These are phyloP conservation scores for Rhodeus uyekii DNA, from an alignment of 2,797 vertebrate genomes.

Conservation along the genomic window DNA sequence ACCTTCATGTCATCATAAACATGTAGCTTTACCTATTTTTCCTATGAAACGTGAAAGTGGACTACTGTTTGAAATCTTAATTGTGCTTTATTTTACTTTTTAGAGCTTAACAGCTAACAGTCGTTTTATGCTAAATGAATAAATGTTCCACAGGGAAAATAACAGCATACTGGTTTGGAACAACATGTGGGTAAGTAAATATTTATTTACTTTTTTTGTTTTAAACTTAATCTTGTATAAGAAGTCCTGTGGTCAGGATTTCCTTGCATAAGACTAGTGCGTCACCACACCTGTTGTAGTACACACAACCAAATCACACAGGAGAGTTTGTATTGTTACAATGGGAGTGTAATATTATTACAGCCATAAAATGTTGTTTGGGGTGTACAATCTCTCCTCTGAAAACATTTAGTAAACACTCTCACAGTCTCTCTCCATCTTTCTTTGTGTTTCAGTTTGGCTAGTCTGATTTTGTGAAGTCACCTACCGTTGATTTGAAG, in stretches of 20 bases:
- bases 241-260: neutral
- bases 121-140: neutral
- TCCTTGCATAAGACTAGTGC: neutral
- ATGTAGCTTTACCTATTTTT: neutral
- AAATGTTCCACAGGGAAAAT: neutral
- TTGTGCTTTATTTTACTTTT: neutral
- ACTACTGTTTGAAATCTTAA: neutral
- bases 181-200: neutral
- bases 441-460: conserved; percentile 6
- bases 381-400: neutral
- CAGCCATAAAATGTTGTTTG: conserved; percentile 34
- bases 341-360: conserved; percentile 30
- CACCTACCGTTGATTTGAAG: conserved; percentile 9
- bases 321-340: neutral
- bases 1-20: neutral
- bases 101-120: neutral
- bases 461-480: conserved; percentile 5
- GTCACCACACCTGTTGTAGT: neutral
- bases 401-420: neutral
- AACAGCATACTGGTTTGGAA: neutral
- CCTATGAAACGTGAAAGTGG: neutral
- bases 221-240: neutral
- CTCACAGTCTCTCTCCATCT: neutral
- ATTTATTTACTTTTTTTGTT: no score
- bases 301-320: neutral